phyloP scores from a whole-genome alignment of 1,140 invertebrate species.

The Pygmarrhopalites habei region DNA sequence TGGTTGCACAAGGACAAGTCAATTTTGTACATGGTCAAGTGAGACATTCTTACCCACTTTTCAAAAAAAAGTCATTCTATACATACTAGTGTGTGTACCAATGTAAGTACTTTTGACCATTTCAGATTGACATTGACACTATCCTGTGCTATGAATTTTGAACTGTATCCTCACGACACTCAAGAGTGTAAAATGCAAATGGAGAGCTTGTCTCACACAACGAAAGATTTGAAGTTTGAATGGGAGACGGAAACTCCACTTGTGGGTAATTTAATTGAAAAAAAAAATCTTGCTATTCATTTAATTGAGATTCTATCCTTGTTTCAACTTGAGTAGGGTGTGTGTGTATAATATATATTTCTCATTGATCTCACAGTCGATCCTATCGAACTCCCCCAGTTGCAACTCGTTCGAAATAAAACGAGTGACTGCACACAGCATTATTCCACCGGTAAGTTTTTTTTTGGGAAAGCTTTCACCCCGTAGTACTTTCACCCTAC shows the following conservation, averaged over 20 bases:
- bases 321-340: no score
- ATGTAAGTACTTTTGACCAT: no score
- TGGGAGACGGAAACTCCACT: slow-evolving; percentile 80
- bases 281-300: no score
- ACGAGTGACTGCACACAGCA: slow-evolving; percentile 83
- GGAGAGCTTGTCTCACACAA: slow-evolving; percentile 84
- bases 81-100: background rate
- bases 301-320: no score
- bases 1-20: slow-evolving; percentile 83
- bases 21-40: slow-evolving; percentile 59
- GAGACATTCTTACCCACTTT: slow-evolving; percentile 23
- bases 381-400: slow-evolving; percentile 76
- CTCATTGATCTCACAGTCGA: no score
- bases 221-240: slow-evolving; percentile 81
- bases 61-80: background rate
- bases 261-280: slow-evolving; percentile 49
- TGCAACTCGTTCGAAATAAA: slow-evolving; percentile 72
- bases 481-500: no score
- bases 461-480: no score
- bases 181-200: slow-evolving; percentile 86
- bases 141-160: slow-evolving; percentile 85
- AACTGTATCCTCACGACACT: slow-evolving; percentile 83
- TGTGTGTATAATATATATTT: no score
- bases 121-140: slow-evolving; percentile 50
- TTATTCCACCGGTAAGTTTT: slow-evolving; percentile 64